These are phyloP conservation scores for Apotomis capreana DNA, from an alignment of 2,888 invertebrate species.

Conservation along the genomic window DNA sequence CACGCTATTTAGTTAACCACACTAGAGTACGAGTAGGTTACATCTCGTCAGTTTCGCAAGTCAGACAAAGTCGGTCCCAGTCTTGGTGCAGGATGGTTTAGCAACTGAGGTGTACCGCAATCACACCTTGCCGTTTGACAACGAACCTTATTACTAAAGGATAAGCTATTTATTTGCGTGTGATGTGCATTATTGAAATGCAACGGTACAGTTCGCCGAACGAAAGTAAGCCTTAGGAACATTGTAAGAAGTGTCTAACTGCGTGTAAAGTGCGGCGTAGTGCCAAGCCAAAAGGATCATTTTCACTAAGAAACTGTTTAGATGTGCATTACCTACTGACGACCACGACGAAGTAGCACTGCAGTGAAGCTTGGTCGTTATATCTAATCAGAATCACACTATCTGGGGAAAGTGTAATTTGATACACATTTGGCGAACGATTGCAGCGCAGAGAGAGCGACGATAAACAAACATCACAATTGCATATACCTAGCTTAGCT, in stretches of 20 bases:
- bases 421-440: conserved; percentile 33
- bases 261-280: no score
- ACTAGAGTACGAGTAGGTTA: conserved; percentile 3
- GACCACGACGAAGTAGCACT: conserved; percentile 11
- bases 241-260: background rate
- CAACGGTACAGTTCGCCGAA: background rate
- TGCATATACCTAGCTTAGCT: background rate
- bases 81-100: conserved; percentile 23
- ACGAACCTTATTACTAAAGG: background rate
- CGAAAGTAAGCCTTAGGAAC: conserved; percentile 1
- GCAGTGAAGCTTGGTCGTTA: conserved; percentile 26
- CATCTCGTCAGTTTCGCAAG: conserved; percentile 32
- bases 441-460: conserved; percentile 26
- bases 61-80: conserved; percentile 6
- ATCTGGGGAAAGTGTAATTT: conserved; percentile 36
- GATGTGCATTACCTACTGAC: conserved; percentile 21
- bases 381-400: conserved; percentile 18
- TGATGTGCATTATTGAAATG: background rate
- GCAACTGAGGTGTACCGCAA: conserved; percentile 34
- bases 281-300: background rate
- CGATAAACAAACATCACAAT: conserved; percentile 8
- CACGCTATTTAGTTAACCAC: conserved; percentile 7
- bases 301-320: background rate
- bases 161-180: background rate
- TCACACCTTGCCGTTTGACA: background rate